phyloP scores from a whole-genome alignment of 2,797 vertebrate genomes.

The Melanotaenia nigrans region DNA sequence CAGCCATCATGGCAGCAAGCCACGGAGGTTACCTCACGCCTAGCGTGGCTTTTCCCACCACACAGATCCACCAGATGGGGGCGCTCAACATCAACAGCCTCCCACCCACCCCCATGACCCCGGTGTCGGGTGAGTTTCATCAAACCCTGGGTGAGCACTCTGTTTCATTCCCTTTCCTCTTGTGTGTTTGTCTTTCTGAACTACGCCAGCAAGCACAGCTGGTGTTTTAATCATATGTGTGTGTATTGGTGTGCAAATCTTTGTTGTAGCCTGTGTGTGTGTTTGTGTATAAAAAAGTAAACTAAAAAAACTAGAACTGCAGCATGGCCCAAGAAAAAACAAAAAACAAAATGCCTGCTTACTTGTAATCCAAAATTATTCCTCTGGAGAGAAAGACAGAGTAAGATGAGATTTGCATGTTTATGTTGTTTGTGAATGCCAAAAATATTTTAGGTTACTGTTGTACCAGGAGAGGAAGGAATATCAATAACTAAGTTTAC shows the following conservation, averaged over 20 bases:
- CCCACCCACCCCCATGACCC: constrained; percentile 88
- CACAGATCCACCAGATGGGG: constrained; percentile 97
- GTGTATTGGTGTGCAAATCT: neutral
- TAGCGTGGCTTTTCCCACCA: constrained; percentile 92
- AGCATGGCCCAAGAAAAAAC: constrained; percentile 46
- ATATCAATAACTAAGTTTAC: constrained; percentile 71
- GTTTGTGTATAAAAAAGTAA: neutral
- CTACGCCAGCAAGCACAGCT: constrained; percentile 14
- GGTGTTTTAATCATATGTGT: constrained; percentile 37
- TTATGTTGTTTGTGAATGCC: constrained; percentile 69
- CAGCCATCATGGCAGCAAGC: constrained; percentile 94
- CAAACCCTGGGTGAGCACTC: constrained; percentile 83
- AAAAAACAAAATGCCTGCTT: constrained; percentile 37
- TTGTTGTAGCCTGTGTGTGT: neutral
- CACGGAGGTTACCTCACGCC: constrained; percentile 96
- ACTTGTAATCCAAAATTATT: constrained; percentile 69
- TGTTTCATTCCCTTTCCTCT: constrained; percentile 69
- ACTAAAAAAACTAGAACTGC: constrained; percentile 23
- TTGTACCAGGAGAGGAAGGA: constrained; percentile 54
- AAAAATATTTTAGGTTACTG: constrained; percentile 55
- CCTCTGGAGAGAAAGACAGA: constrained; percentile 50
- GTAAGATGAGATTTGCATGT: constrained; percentile 71
- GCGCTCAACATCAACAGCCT: constrained; percentile 96
- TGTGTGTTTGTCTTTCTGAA: constrained; percentile 24
- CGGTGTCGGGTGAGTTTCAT: constrained; percentile 89